phyloP scores from a whole-genome alignment of 2,797 vertebrate species.

The Heteromormyrus szaboi region DNA sequence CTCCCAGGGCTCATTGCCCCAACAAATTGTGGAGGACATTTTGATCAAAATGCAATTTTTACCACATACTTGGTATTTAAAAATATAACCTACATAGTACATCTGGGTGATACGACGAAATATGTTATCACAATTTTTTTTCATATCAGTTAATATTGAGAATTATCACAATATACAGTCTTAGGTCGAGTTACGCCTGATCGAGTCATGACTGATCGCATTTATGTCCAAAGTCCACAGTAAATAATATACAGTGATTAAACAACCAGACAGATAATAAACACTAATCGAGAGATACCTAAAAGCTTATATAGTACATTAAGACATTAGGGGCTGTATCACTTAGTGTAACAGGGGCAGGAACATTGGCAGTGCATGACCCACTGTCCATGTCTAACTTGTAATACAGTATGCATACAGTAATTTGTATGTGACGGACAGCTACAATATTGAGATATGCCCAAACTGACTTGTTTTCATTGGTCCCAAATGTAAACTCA shows the following conservation, averaged over 20 bases:
- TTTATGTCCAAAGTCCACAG: not conserved
- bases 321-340: not conserved
- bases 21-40: not conserved
- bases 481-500: not conserved
- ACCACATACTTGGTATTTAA: not conserved
- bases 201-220: not conserved
- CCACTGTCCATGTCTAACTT: not conserved
- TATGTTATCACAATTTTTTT: not conserved
- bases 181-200: not conserved
- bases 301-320: not conserved
- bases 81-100: not conserved
- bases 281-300: not conserved
- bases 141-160: not conserved
- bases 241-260: not conserved
- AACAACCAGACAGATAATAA: not conserved
- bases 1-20: not conserved
- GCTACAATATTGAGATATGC: not conserved
- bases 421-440: not conserved
- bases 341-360: not conserved
- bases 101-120: not conserved
- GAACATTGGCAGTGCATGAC: not conserved
- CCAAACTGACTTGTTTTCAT: not conserved
- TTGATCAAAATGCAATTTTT: not conserved
- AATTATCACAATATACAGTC: not conserved
- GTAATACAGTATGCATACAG: not conserved